phyloP scores from a whole-genome alignment of 2,113 vertebrate species.

The Romanogobio albipinnatus region DNA sequence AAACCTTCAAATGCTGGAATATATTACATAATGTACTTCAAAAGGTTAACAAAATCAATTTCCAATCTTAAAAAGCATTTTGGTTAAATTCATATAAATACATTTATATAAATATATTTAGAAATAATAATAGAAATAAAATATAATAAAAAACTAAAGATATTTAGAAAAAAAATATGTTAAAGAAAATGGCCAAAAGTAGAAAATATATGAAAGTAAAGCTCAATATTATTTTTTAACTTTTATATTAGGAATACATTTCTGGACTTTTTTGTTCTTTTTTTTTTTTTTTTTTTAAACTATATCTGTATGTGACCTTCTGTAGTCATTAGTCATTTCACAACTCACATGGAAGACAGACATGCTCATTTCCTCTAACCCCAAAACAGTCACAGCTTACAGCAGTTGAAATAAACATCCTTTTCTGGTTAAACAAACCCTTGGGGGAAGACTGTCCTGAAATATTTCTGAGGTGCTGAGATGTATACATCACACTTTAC shows the following conservation, averaged over 20 bases:
- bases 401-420: not conserved
- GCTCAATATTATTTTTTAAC: no score
- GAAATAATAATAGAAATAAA: not conserved
- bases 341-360: not conserved
- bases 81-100: not conserved
- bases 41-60: not conserved
- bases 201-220: no score
- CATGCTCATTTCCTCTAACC: constrained; percentile 20
- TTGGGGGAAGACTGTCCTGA: not conserved
- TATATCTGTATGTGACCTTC: not conserved
- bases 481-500: not conserved
- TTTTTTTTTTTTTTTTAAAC: not conserved
- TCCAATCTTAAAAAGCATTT: not conserved
- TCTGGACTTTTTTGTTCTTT: not conserved
- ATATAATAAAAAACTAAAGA: not conserved
- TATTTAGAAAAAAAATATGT: no score
- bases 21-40: not conserved
- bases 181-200: no score
- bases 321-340: constrained; percentile 46
- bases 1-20: not conserved
- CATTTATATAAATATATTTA: not conserved
- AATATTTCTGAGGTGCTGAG: not conserved
- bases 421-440: not conserved
- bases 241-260: not conserved
- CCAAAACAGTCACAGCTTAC: not conserved